Evolutionary conservation across 2,797 vertebrate species (phyloP).

Genomic region (Spheniscus humboldti): DNA sequence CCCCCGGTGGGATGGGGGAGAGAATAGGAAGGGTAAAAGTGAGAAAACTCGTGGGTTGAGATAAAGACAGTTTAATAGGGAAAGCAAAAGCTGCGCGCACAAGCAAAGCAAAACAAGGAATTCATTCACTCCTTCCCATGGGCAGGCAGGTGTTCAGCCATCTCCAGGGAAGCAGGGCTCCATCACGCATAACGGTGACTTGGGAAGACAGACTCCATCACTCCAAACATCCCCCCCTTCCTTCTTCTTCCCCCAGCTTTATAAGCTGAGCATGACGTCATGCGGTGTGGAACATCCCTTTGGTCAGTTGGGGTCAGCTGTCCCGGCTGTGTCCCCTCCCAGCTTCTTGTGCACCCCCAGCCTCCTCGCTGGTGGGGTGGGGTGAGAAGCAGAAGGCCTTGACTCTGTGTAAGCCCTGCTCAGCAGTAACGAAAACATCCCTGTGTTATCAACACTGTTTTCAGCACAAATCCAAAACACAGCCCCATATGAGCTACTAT

Average conservation of each 20-base stretch:
- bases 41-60: neutral
- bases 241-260: neutral
- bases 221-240: neutral
- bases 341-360: neutral
- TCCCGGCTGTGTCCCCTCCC: neutral
- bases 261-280: neutral
- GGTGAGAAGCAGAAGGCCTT: neutral
- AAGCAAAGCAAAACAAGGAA: neutral
- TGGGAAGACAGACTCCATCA: neutral
- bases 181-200: fast-evolving
- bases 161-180: neutral
- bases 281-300: neutral
- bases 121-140: neutral
- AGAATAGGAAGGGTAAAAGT: neutral
- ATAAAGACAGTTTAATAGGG: neutral
- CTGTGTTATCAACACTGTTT: neutral
- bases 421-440: neutral
- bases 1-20: neutral
- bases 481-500: neutral
- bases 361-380: neutral
- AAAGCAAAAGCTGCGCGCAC: fast-evolving
- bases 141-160: neutral
- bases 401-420: neutral
- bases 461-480: neutral
- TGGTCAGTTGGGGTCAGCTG: neutral